Percentiles rank a stretch among this genome's conserved stretches.
Evolutionary conservation across 2,113 vertebrate species (phyloP).

Genomic region (Paraplagusia blochii): DNA sequence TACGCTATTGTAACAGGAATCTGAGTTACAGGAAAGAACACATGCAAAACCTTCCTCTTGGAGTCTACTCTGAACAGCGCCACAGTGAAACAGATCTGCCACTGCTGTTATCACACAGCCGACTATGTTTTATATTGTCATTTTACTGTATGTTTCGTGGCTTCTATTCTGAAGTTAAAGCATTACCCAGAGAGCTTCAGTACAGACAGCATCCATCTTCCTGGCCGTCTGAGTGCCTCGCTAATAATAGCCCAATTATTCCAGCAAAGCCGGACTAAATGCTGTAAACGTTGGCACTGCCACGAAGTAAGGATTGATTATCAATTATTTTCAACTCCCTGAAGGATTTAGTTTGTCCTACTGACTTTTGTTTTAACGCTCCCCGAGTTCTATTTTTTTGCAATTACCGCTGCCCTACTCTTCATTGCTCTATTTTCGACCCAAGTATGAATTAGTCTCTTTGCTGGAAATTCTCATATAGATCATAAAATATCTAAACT

Average conservation of each 20-base stretch:
- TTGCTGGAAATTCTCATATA: not conserved
- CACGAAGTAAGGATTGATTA: constrained; percentile 29
- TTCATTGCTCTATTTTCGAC: constrained; percentile 4
- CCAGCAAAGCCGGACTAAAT: constrained; percentile 60
- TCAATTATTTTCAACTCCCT: constrained; percentile 35
- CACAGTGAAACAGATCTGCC: no score
- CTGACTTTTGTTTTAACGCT: constrained; percentile 22
- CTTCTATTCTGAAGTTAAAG: no score
- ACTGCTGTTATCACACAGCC: no score
- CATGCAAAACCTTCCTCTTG: constrained; percentile 26
- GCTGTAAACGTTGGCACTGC: constrained; percentile 38
- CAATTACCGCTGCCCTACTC: no score
- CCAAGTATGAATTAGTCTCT: not conserved
- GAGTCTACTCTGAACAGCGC: not conserved
- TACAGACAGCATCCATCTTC: constrained; percentile 22
- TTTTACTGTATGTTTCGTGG: no score
- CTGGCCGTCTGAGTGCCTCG: constrained; percentile 33
- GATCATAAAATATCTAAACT: no score
- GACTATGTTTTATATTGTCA: no score
- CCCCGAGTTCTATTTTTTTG: no score
- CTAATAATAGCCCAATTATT: constrained; percentile 63
- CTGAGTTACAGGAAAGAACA: constrained; percentile 20
- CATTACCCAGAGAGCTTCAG: not conserved
- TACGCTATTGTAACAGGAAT: constrained; percentile 52
- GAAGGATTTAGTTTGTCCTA: constrained; percentile 32